Evolutionary conservation across 1,140 invertebrate genomes (phyloP).

Genomic region (Trichomalopsis sarcophagae): DNA sequence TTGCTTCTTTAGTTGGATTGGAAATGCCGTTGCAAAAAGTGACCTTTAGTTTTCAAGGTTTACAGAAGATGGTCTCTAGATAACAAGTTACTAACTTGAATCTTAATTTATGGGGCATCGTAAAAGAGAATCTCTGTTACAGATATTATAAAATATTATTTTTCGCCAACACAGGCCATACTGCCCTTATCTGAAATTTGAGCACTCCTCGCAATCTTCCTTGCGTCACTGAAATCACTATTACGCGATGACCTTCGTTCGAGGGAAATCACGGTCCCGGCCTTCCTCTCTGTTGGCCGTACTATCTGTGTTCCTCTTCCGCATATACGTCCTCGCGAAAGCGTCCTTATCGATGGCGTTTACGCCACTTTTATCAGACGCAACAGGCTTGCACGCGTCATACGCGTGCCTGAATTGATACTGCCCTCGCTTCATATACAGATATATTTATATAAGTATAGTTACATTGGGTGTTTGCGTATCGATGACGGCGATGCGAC

Average conservation of each 20-base stretch:
- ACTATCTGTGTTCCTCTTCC: conserved; percentile 56
- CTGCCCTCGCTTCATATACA: background rate
- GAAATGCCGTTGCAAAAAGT: no score
- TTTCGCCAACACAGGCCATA: no score
- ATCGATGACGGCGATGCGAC: background rate
- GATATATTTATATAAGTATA: background rate
- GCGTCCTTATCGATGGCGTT: conserved; percentile 38
- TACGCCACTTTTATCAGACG: no score
- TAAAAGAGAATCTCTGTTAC: background rate
- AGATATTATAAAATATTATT: no score
- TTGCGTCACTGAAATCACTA: background rate
- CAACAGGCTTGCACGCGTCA: background rate
- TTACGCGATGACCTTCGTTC: background rate
- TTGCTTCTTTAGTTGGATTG: background rate
- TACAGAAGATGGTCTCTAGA: background rate
- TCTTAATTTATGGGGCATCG: background rate
- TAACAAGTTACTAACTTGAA: background rate
- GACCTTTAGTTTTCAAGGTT: no score
- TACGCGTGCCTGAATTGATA: background rate
- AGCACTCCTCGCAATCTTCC: no score
- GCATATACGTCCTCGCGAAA: conserved; percentile 11
- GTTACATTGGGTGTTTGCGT: background rate
- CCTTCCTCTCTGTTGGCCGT: conserved; percentile 40
- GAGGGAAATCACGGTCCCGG: conserved; percentile 4
- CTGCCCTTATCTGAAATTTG: no score